Percentiles rank a stretch among this genome's conserved stretches.
phyloP scores from a whole-genome alignment of 2,888 invertebrate species.

The Drosophila putrida region DNA sequence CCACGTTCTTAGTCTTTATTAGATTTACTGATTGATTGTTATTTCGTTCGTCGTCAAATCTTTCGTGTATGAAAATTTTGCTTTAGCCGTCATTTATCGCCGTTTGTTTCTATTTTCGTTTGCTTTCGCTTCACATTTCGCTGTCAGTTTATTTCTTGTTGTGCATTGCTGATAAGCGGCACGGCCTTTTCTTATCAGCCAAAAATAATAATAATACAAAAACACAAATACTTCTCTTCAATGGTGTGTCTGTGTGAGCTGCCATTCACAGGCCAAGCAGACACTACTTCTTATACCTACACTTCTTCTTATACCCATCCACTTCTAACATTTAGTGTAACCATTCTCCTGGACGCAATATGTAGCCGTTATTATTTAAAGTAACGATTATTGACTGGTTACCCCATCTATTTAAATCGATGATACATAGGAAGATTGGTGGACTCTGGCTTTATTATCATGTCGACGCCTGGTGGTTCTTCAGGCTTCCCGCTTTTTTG shows the following conservation, averaged over 20 bases:
- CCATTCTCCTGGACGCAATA: constrained; percentile 25
- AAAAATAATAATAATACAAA: constrained; percentile 50
- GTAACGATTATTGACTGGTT: neutral
- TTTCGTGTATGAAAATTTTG: constrained; percentile 48
- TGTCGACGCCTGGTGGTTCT: constrained; percentile 19
- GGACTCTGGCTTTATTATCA: constrained; percentile 19
- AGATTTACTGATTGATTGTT: constrained; percentile 70
- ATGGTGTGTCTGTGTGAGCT: constrained; percentile 8
- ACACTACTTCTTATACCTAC: constrained; percentile 12
- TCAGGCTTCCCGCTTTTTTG: neutral
- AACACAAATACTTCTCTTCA: constrained; percentile 38
- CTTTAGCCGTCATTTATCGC: constrained; percentile 62
- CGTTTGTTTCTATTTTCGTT: constrained; percentile 70
- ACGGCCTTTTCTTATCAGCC: constrained; percentile 69
- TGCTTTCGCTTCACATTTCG: constrained; percentile 61
- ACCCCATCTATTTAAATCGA: constrained; percentile 33
- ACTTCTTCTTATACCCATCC: neutral
- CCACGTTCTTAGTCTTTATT: constrained; percentile 51
- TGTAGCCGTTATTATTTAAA: constrained; percentile 10
- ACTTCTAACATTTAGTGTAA: neutral
- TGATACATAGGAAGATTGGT: constrained; percentile 30
- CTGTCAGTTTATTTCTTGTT: constrained; percentile 59
- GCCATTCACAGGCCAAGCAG: constrained; percentile 29
- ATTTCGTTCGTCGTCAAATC: constrained; percentile 39
- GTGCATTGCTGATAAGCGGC: constrained; percentile 76